phyloP scores from a whole-genome alignment of 92 coral and sea anemone genomes.

The Zoanthus gigantus region DNA sequence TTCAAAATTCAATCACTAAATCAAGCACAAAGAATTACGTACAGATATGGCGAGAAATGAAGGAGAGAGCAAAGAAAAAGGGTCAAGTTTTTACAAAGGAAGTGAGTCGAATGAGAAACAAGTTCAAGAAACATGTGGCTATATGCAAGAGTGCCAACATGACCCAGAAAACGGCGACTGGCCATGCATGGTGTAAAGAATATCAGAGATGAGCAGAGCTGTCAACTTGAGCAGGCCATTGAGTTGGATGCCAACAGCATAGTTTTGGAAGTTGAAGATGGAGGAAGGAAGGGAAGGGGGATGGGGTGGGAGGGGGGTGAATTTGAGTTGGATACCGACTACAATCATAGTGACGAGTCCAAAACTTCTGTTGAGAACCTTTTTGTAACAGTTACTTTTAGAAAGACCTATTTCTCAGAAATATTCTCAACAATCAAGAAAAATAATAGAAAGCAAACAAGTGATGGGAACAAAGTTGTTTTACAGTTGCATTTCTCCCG shows the following conservation, averaged over 20 bases:
- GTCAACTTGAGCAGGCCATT: conserved; percentile 47
- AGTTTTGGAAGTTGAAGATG: not conserved
- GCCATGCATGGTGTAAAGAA: conserved; percentile 2
- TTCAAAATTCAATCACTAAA: conserved; percentile 33
- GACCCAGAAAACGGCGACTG: conserved; percentile 48
- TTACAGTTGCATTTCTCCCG: too few species aligned
- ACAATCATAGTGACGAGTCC: not conserved
- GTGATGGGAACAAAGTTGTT: too few species aligned
- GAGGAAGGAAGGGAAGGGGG: not conserved
- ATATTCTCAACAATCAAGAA: too few species aligned
- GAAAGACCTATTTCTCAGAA: not conserved
- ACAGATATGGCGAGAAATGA: conserved; percentile 34
- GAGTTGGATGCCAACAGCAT: conserved; percentile 31
- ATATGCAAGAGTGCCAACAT: conserved; percentile 47
- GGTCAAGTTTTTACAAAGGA: conserved; percentile 30
- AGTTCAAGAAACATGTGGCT: conserved; percentile 49
- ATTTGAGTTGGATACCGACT: not conserved
- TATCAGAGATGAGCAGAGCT: conserved; percentile 42
- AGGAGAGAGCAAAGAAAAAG: conserved; percentile 14
- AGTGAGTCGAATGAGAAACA: conserved; percentile 40
- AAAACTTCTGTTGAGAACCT: conserved; percentile 1
- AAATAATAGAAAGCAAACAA: too few species aligned
- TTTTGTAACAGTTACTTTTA: not conserved
- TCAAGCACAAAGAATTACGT: conserved; percentile 40
- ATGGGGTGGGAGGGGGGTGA: not conserved